Base-by-base conservation (phyloP, 2,888 invertebrate genomes). In the Pelosia muscerda region DNA sequence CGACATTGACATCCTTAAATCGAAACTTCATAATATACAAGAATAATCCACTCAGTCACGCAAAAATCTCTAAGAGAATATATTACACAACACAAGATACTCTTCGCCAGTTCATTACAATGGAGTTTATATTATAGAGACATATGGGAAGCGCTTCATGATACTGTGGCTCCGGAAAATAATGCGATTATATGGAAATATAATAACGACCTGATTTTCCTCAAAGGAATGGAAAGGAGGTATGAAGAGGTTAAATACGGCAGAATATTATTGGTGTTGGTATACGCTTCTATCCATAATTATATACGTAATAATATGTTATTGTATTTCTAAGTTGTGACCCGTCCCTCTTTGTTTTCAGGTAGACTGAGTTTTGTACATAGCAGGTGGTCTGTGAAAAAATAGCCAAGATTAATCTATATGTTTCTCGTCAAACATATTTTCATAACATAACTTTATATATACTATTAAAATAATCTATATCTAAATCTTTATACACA, bases 151-250 rank as follows among this genome's bases (percentile, higher is more conserved):
- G 72, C 63, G 66, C 64, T 74, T 62, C 68, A 74, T 66, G 70
- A 76, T 76, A 77, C 75, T 70, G 70, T 66, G 73, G 75, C 65
- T 72, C 72, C 68, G 73, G 76, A 81, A 84, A 82, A 85, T 88
- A 88, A 89, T 86, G 77, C 82, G 88, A 90, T 90, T 89, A 90
- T 85, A 83, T 84, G 76, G 78, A 83, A 88, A 86, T 84, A 85
- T 85, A 88, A 89, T 91, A 88, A 90, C 85, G 84, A 87, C 84
- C 84, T 81, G 86, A 88, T 89, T 90, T 89, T 89, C 89, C 87
- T 84, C 75, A 34, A 70, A 78, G 78, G 69, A 78, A 80, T 79
- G 67, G 49, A 71, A 73, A 59, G 22, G 59, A 58, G 15, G 56
- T 73, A 76, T 53, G 56, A 64, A 10, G 49, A 13, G 19, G 8